Evolutionary conservation across 2,113 vertebrate species (phyloP), one percentile per base, ranked within the genome.

Genomic region (Chionomys nivalis): DNA sequence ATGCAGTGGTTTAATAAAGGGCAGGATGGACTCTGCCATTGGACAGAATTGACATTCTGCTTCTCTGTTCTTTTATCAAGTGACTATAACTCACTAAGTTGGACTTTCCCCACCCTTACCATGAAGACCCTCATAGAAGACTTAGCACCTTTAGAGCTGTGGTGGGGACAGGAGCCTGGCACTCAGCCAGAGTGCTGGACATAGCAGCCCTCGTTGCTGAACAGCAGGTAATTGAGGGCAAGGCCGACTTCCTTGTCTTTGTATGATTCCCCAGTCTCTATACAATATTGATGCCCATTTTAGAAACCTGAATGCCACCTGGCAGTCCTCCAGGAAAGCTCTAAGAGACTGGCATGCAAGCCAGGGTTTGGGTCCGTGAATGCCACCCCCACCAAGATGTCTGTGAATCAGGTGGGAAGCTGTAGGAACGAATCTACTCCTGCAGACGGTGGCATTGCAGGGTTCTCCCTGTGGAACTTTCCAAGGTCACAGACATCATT

Each of bases 301-400:
- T 33, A 14, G 82, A 44, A 65, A 85, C 14, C 39, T 44, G 79
- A 90, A 82, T 7, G 7, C 81, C 73, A 5, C 14, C 24, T 73
- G 66, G 10, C n/a, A 68, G n/a, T 14, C 28, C 72, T 47, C 21
- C 21, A n/a, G 24, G 24, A 93, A 28, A 88, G 14, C 17, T 78
- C 76, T 28, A 7, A 47, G 33, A 87, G 52, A 78, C 1, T 49
- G 87, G 58, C 72, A 76, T 0, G 2, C 24, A 55, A 28, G 33
- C 65, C 65, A 72, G 58, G 14, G 0, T 8, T 0, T 1, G 0
- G 13, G 36, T 9, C n/a, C 33, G 17, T 52, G 42, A 47, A 36
- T n/a, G 49, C 17, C 44, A 81, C 61, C 44, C 3, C n/a, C 24
- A 7, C 47, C 3, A 0, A 5, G 16, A 52, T 42, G 39, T 17